phyloP scores from a whole-genome alignment of 2,113 vertebrate species.

The Varanus komodoensis region DNA sequence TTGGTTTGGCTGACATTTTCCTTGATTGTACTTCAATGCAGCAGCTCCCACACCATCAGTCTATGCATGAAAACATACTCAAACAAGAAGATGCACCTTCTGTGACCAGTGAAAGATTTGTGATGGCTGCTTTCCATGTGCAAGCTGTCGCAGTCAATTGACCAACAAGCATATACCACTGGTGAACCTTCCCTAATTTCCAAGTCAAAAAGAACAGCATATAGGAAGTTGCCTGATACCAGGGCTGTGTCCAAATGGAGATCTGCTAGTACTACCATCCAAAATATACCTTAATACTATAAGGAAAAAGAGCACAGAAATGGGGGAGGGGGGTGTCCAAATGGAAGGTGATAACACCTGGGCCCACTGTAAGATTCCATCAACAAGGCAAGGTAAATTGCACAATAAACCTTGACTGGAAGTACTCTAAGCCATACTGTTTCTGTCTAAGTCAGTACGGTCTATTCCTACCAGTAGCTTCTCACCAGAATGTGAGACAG shows the following conservation, averaged over 20 bases:
- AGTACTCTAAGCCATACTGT: not conserved
- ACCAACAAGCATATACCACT: not conserved
- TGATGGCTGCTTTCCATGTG: not conserved
- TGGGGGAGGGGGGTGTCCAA: not conserved
- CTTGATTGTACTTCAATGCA: not conserved
- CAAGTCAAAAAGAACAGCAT: not conserved
- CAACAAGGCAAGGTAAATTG: not conserved
- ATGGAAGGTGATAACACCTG: not conserved
- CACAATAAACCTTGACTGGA: not conserved
- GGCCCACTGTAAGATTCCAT: not conserved
- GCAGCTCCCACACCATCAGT: not conserved
- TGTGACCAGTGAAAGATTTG: not conserved
- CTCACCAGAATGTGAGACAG: not conserved
- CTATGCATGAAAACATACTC: not conserved
- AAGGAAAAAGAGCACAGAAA: not conserved
- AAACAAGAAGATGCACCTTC: not conserved
- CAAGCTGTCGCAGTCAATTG: not conserved
- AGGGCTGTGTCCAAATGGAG: too few species aligned
- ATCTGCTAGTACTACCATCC: too few species aligned
- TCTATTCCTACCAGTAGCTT: not conserved
- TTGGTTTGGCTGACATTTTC: not conserved
- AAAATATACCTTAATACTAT: not conserved
- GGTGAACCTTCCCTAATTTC: not conserved
- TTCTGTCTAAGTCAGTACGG: not conserved
- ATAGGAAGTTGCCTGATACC: too few species aligned